These are phyloP conservation scores for Mesocentrotus franciscanus DNA, from an alignment of 53 echinoderm and acorn worm species.

Conservation along the genomic window DNA sequence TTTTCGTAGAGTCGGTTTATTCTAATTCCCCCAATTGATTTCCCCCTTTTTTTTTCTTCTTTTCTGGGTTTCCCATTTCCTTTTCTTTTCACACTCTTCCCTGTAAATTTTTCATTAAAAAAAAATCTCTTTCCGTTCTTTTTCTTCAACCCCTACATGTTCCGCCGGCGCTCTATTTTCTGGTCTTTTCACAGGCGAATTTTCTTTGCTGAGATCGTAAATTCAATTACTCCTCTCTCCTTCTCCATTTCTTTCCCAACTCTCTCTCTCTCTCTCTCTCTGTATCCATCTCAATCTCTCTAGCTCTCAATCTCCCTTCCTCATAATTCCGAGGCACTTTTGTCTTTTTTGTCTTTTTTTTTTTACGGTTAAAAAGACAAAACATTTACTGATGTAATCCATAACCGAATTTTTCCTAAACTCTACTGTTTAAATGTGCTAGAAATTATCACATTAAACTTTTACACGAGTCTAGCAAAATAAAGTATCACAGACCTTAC, in stretches of 20 bases:
- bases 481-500: too few relatives aligned
- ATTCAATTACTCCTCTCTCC: not conserved
- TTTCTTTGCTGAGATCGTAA: not conserved
- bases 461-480: too few relatives aligned
- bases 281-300: not conserved
- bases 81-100: not conserved
- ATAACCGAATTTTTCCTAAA: too few relatives aligned
- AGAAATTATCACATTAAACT: too few relatives aligned
- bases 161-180: not conserved
- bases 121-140: too few relatives aligned
- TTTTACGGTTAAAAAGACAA: too few relatives aligned
- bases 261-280: not conserved
- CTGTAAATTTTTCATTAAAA: not conserved
- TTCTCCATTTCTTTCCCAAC: not conserved
- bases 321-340: too few relatives aligned
- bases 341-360: too few relatives aligned
- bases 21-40: not conserved
- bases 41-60: not conserved
- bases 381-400: too few relatives aligned
- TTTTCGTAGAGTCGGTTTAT: not conserved
- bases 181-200: not conserved
- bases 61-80: not conserved
- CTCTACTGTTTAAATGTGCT: too few relatives aligned
- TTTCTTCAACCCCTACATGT: not conserved
- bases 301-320: not conserved